Base-by-base conservation (phyloP, 2,113 vertebrate genomes). In the Crotalus tigris region DNA sequence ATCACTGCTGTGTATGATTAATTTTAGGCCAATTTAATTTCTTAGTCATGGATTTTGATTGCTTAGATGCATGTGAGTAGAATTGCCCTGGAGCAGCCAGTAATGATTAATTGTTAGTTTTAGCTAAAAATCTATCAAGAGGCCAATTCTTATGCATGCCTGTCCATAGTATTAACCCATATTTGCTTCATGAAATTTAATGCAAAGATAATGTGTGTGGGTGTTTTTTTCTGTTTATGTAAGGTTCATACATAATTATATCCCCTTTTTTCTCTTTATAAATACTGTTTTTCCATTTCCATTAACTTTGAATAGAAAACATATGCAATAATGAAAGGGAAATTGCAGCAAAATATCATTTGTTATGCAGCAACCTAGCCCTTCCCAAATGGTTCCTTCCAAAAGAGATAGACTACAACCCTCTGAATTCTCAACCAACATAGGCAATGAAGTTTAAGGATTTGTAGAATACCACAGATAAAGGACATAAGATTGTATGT, bases 11-110 rank as follows among this genome's bases (percentile, higher is more conserved):
- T 95, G 94, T 96, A 96, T 94, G 94, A 96, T 96, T 97, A 97
- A 97, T 97, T 97, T 96, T 92, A 94, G 95, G 33, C 94, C 96
- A 95, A 95, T 97, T 96, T 96, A 96, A 95, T 96, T 97, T 97
- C 96, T 97, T 96, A 97, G 97, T 96, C 95, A 96, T 94, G 95
- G 95, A 1, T 96, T 96, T 97, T 95, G 86, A 92, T 96, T 90
- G 96, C 95, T 95, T 96, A 93, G 92, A 95, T 75, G 93, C 95
- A 94, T 44, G 54, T 90, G 75, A 92, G 90, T 94, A 5, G 95
- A 96, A 96, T 94, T 97, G 96, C 95, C 95, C 96, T 96, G 96
- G 94, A 97, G 94, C 93, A 95, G 57, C 92, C n/a, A 90, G 85
- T 90, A 94, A 96, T 95, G 92, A 93, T 96, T 92, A 95, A 95